These are phyloP conservation scores for Thamnophis elegans DNA, from an alignment of 2,797 vertebrate species.

Conservation along the genomic window DNA sequence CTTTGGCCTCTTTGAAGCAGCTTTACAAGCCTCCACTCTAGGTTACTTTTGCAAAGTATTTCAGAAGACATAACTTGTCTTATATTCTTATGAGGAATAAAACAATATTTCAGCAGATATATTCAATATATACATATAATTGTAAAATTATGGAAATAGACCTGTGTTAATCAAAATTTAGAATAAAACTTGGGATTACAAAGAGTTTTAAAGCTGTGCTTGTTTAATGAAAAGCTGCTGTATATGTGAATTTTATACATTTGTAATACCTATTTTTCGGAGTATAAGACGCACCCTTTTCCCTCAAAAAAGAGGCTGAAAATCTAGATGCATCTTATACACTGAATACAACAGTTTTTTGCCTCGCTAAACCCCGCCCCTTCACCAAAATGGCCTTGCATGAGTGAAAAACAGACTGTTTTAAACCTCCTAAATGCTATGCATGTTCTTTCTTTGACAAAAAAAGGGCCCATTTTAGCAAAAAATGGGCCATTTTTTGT, in stretches of 20 bases:
- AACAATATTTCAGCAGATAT: not conserved
- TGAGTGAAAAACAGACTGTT: too few relatives aligned
- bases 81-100: not conserved
- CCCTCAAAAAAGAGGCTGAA: too few relatives aligned
- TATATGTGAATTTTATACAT: not conserved
- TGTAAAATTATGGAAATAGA: not conserved
- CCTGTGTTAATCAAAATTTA: not conserved
- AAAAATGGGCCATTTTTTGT: too few relatives aligned
- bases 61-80: not conserved
- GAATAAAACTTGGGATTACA: not conserved
- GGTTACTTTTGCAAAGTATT: slow-evolving; percentile 26
- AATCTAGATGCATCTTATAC: too few relatives aligned
- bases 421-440: too few relatives aligned
- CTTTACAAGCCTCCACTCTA: slow-evolving; percentile 36
- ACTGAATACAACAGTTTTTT: too few relatives aligned
- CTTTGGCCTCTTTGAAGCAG: slow-evolving; percentile 33
- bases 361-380: too few relatives aligned
- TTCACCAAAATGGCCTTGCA: too few relatives aligned
- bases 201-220: not conserved
- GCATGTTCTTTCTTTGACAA: too few relatives aligned
- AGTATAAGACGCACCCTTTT: too few relatives aligned
- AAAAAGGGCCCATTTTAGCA: too few relatives aligned
- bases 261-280: not conserved
- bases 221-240: not conserved
- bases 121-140: not conserved